These are phyloP conservation scores for Cyanistes caeruleus DNA, from an alignment of 2,113 vertebrate species.

Conservation along the genomic window DNA sequence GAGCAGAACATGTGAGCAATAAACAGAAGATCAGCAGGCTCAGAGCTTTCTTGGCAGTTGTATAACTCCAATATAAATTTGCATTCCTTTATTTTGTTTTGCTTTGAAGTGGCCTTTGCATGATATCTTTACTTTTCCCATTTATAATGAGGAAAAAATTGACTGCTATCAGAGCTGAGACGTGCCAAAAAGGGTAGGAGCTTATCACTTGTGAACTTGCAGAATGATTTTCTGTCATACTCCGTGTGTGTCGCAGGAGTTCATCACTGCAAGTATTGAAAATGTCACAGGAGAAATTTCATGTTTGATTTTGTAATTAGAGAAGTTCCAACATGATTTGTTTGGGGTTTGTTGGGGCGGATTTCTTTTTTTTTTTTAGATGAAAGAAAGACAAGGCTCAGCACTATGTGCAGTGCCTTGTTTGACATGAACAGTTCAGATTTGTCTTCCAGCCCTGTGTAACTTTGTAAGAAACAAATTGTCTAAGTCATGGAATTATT, in stretches of 20 bases:
- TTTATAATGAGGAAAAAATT: constrained; percentile 16
- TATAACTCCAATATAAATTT: neutral
- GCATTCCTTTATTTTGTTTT: constrained; percentile 20
- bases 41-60: neutral
- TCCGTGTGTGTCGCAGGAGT: neutral
- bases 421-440: neutral
- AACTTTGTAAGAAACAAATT: neutral
- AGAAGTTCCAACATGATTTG: neutral
- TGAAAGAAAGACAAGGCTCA: neutral
- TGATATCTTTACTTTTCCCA: neutral
- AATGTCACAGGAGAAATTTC: neutral
- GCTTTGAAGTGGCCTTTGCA: constrained; percentile 34
- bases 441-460: neutral
- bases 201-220: constrained; percentile 13
- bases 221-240: constrained; percentile 4
- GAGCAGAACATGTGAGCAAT: neutral
- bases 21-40: constrained; percentile 20
- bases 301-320: neutral
- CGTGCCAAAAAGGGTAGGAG: neutral
- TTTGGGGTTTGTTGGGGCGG: neutral
- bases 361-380: neutral
- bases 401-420: rapidly evolving
- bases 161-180: neutral
- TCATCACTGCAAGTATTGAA: neutral
- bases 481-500: neutral